Conservation (phyloP, 2,113 vertebrate species). For the Psammodynastes pulverulentus region DNA sequence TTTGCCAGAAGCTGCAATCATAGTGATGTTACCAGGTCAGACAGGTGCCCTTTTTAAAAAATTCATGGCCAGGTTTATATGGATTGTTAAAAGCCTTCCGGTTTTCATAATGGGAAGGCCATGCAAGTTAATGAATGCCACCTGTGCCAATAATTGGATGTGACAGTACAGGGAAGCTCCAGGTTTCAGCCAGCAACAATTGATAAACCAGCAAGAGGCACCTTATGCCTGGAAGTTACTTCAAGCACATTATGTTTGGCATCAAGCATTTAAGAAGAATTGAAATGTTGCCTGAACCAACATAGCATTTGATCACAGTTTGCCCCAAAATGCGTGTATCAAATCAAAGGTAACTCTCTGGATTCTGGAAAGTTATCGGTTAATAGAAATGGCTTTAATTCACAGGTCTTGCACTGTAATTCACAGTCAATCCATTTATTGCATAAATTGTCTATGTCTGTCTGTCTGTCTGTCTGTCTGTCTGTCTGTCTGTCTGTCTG, state of each 20-base stretch:
- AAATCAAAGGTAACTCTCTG: neutral
- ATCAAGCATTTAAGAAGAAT: conserved; percentile 1
- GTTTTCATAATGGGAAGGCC: neutral
- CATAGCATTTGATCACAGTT: neutral
- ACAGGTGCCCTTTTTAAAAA: neutral
- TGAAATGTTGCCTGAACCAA: neutral
- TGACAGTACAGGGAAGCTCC: neutral
- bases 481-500: no score
- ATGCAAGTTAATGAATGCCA: neutral
- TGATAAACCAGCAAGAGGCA: conserved; percentile 6
- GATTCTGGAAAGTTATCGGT: neutral
- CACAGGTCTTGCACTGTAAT: neutral
- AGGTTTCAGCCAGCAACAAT: neutral
- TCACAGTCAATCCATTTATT: neutral
- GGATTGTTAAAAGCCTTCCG: neutral
- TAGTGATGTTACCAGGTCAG: neutral
- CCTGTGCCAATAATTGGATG: neutral
- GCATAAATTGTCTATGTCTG: neutral
- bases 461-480: no score
- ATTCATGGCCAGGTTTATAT: neutral
- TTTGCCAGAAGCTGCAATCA: neutral
- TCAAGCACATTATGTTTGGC: accelerated
- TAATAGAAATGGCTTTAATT: neutral
- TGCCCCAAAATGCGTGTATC: neutral
- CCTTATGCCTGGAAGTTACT: neutral